A percentile compares a stretch with the other conserved stretches of the same genome.
These are phyloP conservation scores for Thaleichthys pacificus DNA, from an alignment of 2,797 vertebrate genomes.

Conservation along the genomic window DNA sequence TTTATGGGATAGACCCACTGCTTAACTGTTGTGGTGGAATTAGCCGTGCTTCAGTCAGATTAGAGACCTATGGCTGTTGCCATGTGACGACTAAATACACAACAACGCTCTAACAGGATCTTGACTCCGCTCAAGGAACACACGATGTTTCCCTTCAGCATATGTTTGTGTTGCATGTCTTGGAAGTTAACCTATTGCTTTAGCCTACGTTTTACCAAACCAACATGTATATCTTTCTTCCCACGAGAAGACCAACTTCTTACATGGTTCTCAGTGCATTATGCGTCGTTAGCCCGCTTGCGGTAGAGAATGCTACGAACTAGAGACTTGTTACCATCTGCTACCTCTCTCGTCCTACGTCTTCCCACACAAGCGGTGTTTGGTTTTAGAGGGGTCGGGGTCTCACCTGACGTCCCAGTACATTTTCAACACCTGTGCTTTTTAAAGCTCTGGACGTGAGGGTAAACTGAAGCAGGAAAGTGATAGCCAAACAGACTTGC, in stretches of 20 bases:
- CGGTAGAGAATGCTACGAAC: background rate
- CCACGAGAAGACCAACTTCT: no score
- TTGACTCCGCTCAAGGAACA: background rate
- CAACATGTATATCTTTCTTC: no score
- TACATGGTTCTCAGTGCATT: no score
- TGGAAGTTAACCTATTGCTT: background rate
- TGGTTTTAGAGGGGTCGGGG: background rate
- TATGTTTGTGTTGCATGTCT: background rate
- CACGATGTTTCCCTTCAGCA: background rate
- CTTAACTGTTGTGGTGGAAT: background rate
- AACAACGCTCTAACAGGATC: background rate
- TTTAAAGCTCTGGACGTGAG: background rate
- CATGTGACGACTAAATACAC: slow-evolving; percentile 1
- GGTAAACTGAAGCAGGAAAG: background rate
- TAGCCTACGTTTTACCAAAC: no score
- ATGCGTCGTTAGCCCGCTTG: no score
- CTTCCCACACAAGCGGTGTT: background rate
- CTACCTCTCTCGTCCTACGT: background rate
- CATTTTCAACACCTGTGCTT: slow-evolving; percentile 7
- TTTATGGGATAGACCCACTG: background rate
- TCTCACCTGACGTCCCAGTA: background rate
- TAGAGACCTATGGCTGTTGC: background rate
- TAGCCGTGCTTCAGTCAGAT: background rate
- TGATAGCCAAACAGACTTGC: background rate
- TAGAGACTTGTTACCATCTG: no score